These are phyloP conservation scores for Pyrochroa serraticornis DNA, from an alignment of 2,888 invertebrate species.

Conservation along the genomic window DNA sequence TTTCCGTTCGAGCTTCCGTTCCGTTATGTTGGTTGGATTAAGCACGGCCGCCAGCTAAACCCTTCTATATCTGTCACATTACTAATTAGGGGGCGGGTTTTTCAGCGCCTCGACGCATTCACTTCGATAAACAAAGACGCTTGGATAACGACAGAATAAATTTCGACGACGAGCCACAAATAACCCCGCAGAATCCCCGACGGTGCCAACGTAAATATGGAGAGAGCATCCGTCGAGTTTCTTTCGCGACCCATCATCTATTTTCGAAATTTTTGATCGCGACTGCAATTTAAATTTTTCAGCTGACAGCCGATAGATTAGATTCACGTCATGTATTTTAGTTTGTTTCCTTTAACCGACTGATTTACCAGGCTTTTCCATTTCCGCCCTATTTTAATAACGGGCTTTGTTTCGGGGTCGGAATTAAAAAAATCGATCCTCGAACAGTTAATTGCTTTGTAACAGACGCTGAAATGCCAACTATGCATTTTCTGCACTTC, in stretches of 20 bases:
- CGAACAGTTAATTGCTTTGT: too few species aligned
- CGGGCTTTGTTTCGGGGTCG: too few species aligned
- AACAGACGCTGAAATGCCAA: slow-evolving; percentile 1
- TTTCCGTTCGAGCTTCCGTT: slow-evolving; percentile 11
- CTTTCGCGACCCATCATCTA: not conserved
- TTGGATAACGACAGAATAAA: slow-evolving; percentile 10
- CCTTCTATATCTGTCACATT: slow-evolving; percentile 34
- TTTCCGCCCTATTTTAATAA: too few species aligned
- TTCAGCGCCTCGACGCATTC: slow-evolving; percentile 3
- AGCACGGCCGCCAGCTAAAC: slow-evolving; percentile 18
- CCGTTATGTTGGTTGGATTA: slow-evolving; percentile 8
- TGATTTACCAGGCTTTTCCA: too few species aligned
- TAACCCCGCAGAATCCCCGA: slow-evolving; percentile 7
- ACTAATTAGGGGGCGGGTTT: slow-evolving; percentile 33
- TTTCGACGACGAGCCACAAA: slow-evolving; percentile 8
- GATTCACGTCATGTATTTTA: too few species aligned
- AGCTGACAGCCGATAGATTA: too few species aligned
- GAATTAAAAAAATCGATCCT: too few species aligned
- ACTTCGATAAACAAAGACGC: slow-evolving; percentile 4
- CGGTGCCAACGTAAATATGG: slow-evolving; percentile 19
- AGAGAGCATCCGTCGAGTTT: slow-evolving; percentile 12
- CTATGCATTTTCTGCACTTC: slow-evolving; percentile 20
- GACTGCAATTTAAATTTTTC: too few species aligned
- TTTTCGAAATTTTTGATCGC: slow-evolving; percentile 7
- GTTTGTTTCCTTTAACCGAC: too few species aligned